Conservation (phyloP, 2,888 invertebrate genomes). For the Sylvicola cinctus region DNA sequence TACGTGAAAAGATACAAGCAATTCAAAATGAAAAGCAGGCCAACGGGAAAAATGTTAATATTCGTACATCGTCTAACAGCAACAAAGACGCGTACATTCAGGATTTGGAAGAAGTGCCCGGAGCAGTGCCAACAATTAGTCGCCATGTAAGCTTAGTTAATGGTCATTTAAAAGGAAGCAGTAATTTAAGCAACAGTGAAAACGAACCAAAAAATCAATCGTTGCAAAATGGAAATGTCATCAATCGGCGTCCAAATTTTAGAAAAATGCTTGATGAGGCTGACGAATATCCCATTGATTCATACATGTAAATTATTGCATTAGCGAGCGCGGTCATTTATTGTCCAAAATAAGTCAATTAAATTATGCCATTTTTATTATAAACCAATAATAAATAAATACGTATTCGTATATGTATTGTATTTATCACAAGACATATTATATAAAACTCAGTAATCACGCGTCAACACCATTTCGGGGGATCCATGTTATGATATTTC, state of each 20-base stretch:
- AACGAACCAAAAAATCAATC: constrained; percentile 2
- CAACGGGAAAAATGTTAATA: neutral
- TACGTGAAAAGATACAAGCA: constrained; percentile 29
- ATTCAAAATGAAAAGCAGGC: constrained; percentile 2
- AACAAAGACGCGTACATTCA: constrained; percentile 19
- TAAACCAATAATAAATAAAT: no score
- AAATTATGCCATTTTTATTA: no score
- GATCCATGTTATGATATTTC: no score
- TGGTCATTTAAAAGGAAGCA: constrained; percentile 19
- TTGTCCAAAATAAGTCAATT: no score
- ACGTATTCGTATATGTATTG: no score
- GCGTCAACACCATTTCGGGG: no score
- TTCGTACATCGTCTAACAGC: constrained; percentile 2
- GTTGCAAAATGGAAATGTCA: neutral
- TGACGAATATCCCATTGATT: constrained; percentile 13
- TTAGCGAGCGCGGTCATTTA: no score
- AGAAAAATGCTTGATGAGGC: constrained; percentile 23
- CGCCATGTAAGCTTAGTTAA: constrained; percentile 26
- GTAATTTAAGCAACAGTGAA: neutral
- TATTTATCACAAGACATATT: no score
- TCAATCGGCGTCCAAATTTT: constrained; percentile 14
- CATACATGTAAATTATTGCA: no score
- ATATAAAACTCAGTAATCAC: no score
- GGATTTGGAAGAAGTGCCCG: constrained; percentile 23
- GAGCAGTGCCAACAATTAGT: constrained; percentile 25